Evolutionary conservation across 1,140 invertebrate genomes (phyloP), one percentile per base, ranked within the genome.

Genomic region (Philaenus spumarius): DNA sequence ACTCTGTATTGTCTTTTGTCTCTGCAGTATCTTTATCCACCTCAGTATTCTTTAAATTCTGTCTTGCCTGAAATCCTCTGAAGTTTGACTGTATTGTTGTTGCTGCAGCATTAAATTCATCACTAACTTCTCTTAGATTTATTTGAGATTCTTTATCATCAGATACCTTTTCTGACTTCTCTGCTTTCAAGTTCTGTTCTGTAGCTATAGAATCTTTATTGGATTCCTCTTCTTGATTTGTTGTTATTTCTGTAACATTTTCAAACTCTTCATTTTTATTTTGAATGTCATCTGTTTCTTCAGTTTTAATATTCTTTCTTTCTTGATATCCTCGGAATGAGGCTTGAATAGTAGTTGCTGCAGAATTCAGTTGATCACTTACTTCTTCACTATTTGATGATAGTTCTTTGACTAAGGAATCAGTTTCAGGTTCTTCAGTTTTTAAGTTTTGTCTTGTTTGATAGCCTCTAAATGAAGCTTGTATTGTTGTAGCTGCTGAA

Each of bases 231-330:
- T 30, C 26, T 30, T 30, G 3, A 30, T 30, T 30, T 4, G 26
- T 30, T 30, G 26, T 9, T 30, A 30, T 9, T 24, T 48, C 23
- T 19, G 61, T 60, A 12, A 64, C 26, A 30, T 30, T 30, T 30
- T 3, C 26, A 30, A 30, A 3, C 3, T 30, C 9, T 30, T 30
- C 26, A 9, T 30, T 30, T 4, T 30, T 30, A 30, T 30, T 30
- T 30, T 30, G 26, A 30, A 9, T 30, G 9, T 9, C 9, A n/a
- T n/a, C n/a, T n/a, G n/a, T 55, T 68, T 77, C 47, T 65, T 71
- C 63, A 75, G 64, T 59, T 37, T 64, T 24, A 11, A 60, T 12
- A 20, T 42, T 12, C 35, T 62, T 50, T 54, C 63, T 58, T 5
- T 52, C 52, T 45, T 58, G 50, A 30, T 55, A 63, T n/a, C 63